A percentile compares a stretch with the other conserved stretches of the same genome.
Conservation (phyloP, 2,797 vertebrate species). For the Pelobates cultripes region DNA sequence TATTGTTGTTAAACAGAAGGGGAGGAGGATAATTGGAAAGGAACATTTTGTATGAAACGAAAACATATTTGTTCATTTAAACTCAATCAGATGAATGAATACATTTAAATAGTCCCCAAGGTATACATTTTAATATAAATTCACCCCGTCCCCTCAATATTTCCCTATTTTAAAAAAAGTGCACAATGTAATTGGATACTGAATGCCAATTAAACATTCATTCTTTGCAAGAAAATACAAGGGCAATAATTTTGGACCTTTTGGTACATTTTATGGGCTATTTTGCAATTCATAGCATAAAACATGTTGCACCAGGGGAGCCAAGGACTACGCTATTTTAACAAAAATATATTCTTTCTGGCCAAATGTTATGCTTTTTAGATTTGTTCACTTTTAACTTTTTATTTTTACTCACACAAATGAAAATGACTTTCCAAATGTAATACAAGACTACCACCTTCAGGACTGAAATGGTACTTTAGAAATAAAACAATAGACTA, state of each 20-base stretch:
- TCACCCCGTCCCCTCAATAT: constrained; percentile 41
- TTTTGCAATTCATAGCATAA: constrained; percentile 54
- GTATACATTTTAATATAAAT: constrained; percentile 29
- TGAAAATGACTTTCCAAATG: constrained; percentile 8
- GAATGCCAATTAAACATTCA: constrained; percentile 49
- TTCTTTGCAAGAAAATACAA: constrained; percentile 50
- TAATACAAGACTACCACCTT: constrained; percentile 51
- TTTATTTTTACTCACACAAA: constrained; percentile 17
- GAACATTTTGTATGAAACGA: constrained; percentile 30
- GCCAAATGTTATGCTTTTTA: constrained; percentile 56
- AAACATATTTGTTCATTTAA: constrained; percentile 48
- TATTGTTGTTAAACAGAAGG: constrained; percentile 32
- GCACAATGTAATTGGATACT: constrained; percentile 40
- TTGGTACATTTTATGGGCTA: constrained; percentile 41
- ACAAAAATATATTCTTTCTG: constrained; percentile 56
- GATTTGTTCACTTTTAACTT: constrained; percentile 55
- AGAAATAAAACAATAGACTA: neutral
- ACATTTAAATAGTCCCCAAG: constrained; percentile 29
- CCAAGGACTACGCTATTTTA: constrained; percentile 54
- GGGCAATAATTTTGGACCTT: constrained; percentile 46
- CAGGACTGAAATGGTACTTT: neutral
- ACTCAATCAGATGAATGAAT: constrained; percentile 47
- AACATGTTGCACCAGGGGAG: constrained; percentile 52
- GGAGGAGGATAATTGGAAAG: constrained; percentile 27
- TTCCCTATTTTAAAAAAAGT: constrained; percentile 25